Evolutionary conservation across 1,140 invertebrate species (phyloP).

Genomic region (Zeugodacus cucurbitae): DNA sequence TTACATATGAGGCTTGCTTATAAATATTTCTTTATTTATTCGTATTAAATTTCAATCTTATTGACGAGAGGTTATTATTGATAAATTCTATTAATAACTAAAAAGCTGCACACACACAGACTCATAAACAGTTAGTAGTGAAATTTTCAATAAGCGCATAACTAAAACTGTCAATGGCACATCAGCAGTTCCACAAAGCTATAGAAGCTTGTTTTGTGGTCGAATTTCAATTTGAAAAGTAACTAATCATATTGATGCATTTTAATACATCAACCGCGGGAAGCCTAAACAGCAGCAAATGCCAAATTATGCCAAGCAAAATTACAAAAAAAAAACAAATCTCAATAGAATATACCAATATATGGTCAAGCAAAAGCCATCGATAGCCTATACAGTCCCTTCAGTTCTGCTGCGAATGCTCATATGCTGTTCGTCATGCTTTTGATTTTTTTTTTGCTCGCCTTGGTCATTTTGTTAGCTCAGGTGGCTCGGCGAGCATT

Average conservation of each 20-base stretch:
- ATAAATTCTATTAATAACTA: neutral
- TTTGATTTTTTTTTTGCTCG: neutral
- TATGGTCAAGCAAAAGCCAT: neutral
- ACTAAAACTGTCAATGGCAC: neutral
- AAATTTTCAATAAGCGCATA: neutral
- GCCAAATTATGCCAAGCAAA: neutral
- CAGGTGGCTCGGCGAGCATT: neutral
- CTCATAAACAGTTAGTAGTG: neutral
- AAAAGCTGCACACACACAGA: neutral
- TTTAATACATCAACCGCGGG: neutral
- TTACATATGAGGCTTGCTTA: too few relatives aligned
- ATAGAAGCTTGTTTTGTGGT: neutral
- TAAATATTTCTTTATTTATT: neutral
- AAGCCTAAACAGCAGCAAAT: neutral
- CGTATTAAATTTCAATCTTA: neutral
- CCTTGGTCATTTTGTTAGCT: neutral
- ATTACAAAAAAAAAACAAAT: neutral
- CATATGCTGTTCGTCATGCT: neutral
- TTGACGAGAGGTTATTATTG: neutral
- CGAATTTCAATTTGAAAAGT: constrained; percentile 2
- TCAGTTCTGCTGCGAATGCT: neutral
- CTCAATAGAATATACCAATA: neutral
- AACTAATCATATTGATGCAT: constrained; percentile 28
- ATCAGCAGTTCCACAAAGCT: neutral
- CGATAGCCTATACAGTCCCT: neutral